phyloP scores from a whole-genome alignment of 2,797 vertebrate genomes.

The Alfaro cultratus region DNA sequence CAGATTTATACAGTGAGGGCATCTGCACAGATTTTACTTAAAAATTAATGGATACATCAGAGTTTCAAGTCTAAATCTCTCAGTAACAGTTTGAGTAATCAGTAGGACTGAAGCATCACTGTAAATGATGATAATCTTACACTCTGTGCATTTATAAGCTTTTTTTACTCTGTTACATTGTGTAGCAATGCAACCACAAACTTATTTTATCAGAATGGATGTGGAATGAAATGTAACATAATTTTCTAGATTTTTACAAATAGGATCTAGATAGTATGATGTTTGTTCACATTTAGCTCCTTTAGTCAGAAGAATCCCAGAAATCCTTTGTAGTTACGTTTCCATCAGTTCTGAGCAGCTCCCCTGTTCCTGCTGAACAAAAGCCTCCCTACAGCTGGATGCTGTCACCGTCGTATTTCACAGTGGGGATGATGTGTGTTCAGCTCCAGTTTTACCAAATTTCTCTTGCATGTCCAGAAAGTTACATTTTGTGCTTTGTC shows the following conservation, averaged over 20 bases:
- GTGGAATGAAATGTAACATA: neutral
- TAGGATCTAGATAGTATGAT: neutral
- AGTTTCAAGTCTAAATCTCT: slow-evolving; percentile 10
- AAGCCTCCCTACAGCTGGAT: neutral
- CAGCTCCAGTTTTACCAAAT: neutral
- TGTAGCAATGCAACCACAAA: neutral
- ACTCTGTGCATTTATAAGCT: neutral
- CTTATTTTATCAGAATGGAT: neutral
- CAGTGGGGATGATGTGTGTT: neutral
- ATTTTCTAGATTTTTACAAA: neutral
- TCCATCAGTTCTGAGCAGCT: neutral
- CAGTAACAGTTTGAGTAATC: neutral
- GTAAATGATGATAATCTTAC: neutral
- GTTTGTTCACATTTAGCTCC: neutral
- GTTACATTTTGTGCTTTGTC: neutral
- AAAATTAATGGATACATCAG: neutral
- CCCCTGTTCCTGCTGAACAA: neutral
- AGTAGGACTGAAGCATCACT: neutral
- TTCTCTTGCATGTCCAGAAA: neutral
- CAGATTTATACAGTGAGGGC: neutral
- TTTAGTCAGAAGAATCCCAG: neutral
- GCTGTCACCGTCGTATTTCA: neutral
- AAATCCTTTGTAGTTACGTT: neutral
- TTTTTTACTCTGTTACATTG: neutral
- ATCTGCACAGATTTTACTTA: neutral